Conservation (phyloP, 1,140 invertebrate species). For the Scaptodrosophila lebanonensis region DNA sequence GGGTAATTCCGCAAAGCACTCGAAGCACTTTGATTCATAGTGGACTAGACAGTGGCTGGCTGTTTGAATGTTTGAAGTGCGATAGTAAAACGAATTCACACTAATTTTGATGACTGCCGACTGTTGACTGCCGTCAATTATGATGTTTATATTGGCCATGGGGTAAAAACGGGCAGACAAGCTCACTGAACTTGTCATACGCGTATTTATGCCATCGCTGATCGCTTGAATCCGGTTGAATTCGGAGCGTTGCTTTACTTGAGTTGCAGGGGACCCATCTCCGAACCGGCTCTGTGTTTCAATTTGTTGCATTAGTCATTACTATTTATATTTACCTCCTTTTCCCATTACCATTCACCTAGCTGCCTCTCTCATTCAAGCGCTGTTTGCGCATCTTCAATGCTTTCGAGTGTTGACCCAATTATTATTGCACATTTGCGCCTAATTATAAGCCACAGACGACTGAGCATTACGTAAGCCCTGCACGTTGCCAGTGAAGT, state of each 20-base stretch:
- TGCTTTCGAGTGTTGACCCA: conserved; percentile 48
- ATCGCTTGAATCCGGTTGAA: conserved; percentile 53
- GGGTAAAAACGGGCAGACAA: conserved; percentile 37
- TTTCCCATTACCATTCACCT: too few relatives aligned
- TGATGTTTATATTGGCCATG: conserved; percentile 53
- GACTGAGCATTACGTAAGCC: not conserved
- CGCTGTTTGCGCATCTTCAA: too few relatives aligned
- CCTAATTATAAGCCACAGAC: conserved; percentile 30
- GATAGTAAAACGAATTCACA: too few relatives aligned
- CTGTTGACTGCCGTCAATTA: conserved; percentile 5
- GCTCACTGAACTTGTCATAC: not conserved
- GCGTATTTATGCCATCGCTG: conserved; percentile 18
- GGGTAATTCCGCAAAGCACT: conserved; percentile 56
- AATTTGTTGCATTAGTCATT: conserved; percentile 20
- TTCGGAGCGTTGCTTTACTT: conserved; percentile 38
- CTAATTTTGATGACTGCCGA: too few relatives aligned
- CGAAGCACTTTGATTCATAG: conserved; percentile 31
- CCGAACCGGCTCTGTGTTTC: not conserved
- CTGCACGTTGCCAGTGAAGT: too few relatives aligned
- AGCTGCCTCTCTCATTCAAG: conserved; percentile 40
- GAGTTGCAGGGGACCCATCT: too few relatives aligned
- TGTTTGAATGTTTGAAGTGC: conserved; percentile 21
- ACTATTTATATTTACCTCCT: too few relatives aligned
- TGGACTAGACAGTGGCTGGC: conserved; percentile 9
- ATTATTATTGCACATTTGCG: conserved; percentile 52